A percentile compares a stretch with the other conserved stretches of the same genome.
Evolutionary conservation across 1,140 invertebrate species (phyloP).

Genomic region (Oreohelix idahoensis): DNA sequence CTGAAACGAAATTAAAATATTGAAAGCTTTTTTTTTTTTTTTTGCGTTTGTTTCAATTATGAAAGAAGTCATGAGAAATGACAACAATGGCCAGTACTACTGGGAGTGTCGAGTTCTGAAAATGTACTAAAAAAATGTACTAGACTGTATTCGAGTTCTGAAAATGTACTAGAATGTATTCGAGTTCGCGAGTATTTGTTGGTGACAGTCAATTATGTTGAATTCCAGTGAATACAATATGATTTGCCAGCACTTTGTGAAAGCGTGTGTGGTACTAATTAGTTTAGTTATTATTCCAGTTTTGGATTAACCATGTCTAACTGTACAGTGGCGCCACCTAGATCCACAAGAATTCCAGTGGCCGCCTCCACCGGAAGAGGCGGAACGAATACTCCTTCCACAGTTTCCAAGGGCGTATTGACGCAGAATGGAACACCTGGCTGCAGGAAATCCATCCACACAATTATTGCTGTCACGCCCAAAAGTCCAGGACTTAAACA

Average conservation of each 20-base stretch:
- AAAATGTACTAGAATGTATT: too few species aligned
- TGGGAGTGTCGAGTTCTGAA: too few species aligned
- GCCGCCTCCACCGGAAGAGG: neutral
- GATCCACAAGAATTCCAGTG: neutral
- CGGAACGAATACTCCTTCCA: neutral
- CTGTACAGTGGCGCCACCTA: conserved; percentile 10
- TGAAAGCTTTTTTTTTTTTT: too few species aligned
- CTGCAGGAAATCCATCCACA: neutral
- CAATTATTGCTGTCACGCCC: neutral
- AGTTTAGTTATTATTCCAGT: neutral
- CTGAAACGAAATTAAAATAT: too few species aligned
- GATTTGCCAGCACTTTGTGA: neutral
- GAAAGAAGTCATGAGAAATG: too few species aligned
- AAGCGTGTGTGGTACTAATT: neutral
- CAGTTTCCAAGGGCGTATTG: neutral
- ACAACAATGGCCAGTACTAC: too few species aligned
- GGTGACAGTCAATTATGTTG: too few species aligned
- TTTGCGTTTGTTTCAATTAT: too few species aligned
- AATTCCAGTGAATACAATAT: neutral
- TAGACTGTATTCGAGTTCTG: too few species aligned
- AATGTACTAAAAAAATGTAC: too few species aligned
- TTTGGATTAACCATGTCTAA: neutral
- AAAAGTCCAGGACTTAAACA: neutral
- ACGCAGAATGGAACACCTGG: neutral
- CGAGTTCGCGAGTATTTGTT: too few species aligned